phyloP scores from a whole-genome alignment of 2,888 invertebrate genomes.

The Idaea biselata region DNA sequence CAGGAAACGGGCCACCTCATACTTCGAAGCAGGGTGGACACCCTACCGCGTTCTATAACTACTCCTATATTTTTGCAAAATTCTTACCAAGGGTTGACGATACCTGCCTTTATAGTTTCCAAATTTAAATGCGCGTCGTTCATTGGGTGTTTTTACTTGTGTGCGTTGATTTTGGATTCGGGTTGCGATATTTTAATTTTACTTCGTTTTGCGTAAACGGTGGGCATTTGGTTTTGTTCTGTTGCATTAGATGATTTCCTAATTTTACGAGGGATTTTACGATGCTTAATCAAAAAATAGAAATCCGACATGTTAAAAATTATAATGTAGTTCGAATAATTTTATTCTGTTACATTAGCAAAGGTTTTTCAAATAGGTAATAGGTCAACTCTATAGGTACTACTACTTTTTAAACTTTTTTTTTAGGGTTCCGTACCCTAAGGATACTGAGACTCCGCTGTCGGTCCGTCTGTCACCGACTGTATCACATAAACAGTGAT shows the following conservation, averaged over 20 bases:
- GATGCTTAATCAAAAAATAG: too few species aligned
- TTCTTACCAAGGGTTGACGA: constrained; percentile 75
- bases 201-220: constrained; percentile 49
- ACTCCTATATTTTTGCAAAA: constrained; percentile 77
- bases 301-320: background rate
- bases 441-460: too few species aligned
- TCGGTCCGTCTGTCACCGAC: too few species aligned
- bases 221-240: constrained; percentile 53
- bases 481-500: too few species aligned
- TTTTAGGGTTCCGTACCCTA: too few species aligned
- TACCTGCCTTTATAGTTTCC: constrained; percentile 69
- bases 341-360: too few species aligned
- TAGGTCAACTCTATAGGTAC: too few species aligned
- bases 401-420: too few species aligned
- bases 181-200: constrained; percentile 78
- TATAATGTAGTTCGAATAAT: background rate
- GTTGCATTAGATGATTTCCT: constrained; percentile 28
- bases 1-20: constrained; percentile 67
- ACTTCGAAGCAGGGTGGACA: constrained; percentile 50
- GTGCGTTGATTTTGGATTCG: constrained; percentile 67
- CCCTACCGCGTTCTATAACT: constrained; percentile 62
- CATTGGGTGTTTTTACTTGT: constrained; percentile 68
- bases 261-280: background rate
- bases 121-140: constrained; percentile 59
- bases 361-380: too few species aligned